Percentiles rank a stretch among this genome's conserved stretches.
phyloP scores from a whole-genome alignment of 2,888 invertebrate genomes.

The Eristalinus aeneus region DNA sequence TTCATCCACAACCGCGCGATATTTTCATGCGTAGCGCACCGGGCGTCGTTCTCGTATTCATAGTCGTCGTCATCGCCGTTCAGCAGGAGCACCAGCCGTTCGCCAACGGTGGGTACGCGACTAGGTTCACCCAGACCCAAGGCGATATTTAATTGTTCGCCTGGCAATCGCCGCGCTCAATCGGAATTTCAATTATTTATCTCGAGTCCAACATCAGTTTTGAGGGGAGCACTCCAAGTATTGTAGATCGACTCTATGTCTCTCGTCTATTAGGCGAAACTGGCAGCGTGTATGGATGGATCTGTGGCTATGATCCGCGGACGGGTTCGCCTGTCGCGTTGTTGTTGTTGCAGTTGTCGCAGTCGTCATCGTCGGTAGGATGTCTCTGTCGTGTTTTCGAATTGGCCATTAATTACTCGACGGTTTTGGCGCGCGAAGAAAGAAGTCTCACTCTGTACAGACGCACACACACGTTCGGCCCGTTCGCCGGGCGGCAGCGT shows the following conservation, averaged over 20 bases:
- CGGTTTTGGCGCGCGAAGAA: constrained; percentile 41
- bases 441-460: neutral
- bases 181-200: constrained; percentile 71
- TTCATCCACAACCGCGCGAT: constrained; percentile 58
- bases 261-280: constrained; percentile 52
- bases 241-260: constrained; percentile 63
- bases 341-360: constrained; percentile 47
- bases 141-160: constrained; percentile 70
- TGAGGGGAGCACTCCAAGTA: constrained; percentile 60
- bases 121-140: constrained; percentile 11
- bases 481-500: constrained; percentile 1
- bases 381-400: constrained; percentile 71
- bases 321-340: neutral
- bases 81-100: constrained; percentile 2
- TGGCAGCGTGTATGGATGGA: neutral
- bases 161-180: constrained; percentile 66
- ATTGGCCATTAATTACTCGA: constrained; percentile 70
- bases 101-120: neutral
- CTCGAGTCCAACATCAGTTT: constrained; percentile 67
- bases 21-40: constrained; percentile 64
- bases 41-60: too few species aligned
- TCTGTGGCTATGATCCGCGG: neutral
- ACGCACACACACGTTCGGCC: neutral
- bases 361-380: constrained; percentile 63
- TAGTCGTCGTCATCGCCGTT: neutral